A percentile compares a stretch with the other conserved stretches of the same genome.
These are phyloP conservation scores for Cheumatopsyche charites DNA, from an alignment of 1,140 invertebrate species.

Conservation along the genomic window DNA sequence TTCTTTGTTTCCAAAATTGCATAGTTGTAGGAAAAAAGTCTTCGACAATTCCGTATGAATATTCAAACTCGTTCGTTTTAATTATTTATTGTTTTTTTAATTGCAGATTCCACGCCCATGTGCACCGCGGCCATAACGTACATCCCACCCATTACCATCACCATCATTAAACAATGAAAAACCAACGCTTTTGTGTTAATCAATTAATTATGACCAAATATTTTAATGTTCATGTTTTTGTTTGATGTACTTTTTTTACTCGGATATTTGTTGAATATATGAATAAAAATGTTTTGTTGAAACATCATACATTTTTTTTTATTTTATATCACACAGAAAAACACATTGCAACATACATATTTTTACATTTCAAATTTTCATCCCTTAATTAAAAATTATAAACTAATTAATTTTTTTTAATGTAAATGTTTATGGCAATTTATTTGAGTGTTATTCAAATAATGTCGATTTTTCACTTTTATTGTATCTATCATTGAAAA, in stretches of 20 bases:
- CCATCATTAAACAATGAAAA: constrained; percentile 2
- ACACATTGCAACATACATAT: too few relatives aligned
- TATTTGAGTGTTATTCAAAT: too few relatives aligned
- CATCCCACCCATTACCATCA: constrained; percentile 15
- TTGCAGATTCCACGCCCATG: constrained; percentile 33
- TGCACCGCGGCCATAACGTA: constrained; percentile 13
- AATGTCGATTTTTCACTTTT: too few relatives aligned
- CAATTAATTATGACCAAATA: constrained; percentile 8
- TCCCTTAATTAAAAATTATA: too few relatives aligned
- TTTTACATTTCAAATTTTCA: too few relatives aligned
- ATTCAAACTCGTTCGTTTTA: not conserved
- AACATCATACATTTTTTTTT: not conserved
- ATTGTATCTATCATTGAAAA: too few relatives aligned
- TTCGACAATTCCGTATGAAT: too few relatives aligned
- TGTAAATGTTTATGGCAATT: too few relatives aligned
- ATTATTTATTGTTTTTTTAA: not conserved
- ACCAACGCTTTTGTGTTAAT: not conserved
- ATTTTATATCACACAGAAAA: too few relatives aligned
- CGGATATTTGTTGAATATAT: constrained; percentile 13
- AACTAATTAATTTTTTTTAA: too few relatives aligned
- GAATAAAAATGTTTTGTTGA: constrained; percentile 5
- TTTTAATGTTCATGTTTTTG: constrained; percentile 13
- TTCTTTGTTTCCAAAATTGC: too few relatives aligned
- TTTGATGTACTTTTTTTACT: constrained; percentile 8
- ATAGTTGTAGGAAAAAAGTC: too few relatives aligned